These are phyloP conservation scores for Hypanus sabinus DNA, from an alignment of 2,113 vertebrate species.

Conservation along the genomic window DNA sequence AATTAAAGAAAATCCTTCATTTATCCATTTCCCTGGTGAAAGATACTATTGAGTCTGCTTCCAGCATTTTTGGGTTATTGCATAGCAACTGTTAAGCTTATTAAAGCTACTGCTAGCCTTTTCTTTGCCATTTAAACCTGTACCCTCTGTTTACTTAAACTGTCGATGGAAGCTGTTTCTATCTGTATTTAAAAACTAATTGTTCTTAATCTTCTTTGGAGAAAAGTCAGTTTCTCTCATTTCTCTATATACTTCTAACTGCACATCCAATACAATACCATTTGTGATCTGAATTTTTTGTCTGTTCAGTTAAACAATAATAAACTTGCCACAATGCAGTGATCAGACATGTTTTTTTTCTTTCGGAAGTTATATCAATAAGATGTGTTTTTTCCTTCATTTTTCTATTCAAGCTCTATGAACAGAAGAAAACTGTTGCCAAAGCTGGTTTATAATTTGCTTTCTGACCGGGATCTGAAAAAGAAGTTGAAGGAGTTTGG, in stretches of 20 bases:
- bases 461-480: constrained; percentile 74
- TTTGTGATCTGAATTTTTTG: no score
- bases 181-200: no score
- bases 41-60: no score
- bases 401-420: constrained; percentile 54
- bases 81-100: no score
- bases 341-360: neutral
- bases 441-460: constrained; percentile 84
- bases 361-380: neutral
- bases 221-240: neutral
- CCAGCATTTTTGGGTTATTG: no score
- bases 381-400: neutral
- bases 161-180: no score
- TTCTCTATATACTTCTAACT: neutral
- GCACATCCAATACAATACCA: neutral
- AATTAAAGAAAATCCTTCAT: no score
- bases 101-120: no score
- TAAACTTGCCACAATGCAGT: neutral
- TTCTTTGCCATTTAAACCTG: no score
- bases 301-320: neutral
- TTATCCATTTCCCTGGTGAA: no score
- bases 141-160: no score
- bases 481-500: constrained; percentile 71
- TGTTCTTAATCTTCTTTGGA: no score
- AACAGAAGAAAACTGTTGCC: constrained; percentile 64